Evolutionary conservation across 35 echinoderm and acorn worm genomes (phyloP), one percentile per base, ranked within the genome.

Genomic region (Hemicentrotus pulcherrimus): DNA sequence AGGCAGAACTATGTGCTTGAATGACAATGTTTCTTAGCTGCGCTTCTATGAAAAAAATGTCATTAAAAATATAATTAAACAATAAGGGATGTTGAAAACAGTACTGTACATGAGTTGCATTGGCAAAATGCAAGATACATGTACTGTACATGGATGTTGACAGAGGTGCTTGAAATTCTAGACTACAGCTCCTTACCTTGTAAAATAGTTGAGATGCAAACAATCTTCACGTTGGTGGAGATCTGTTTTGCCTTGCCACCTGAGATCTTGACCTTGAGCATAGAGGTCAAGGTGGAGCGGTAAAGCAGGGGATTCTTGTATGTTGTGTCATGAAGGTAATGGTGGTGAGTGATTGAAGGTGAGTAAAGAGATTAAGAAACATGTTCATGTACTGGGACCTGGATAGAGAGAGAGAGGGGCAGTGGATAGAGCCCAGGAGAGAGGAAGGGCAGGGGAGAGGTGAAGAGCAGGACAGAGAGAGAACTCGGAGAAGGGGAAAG

Each of bases 311-410:
- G 88, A 33, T 90, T 90, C 88, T 90, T 47, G 32, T 15, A 90
- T 90, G 88, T 90, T 33, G n/a, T 90, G 88, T 90, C 88, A 90
- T 90, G 88, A 90, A 90, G 88, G 88, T 90, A 19, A 41, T 16
- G 88, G 31, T 90, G 88, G 12, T 90, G 88, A 90, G 88, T 90
- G 88, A 90, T 47, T 90, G 65, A 78, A 78, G 65, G 65, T 78
- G 65, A 78, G 65, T 78, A 78, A 78, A 78, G 65, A 78, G 65
- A 15, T 55, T 55, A 15, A 55, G 50, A 55, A 78, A 78, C 65
- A 78, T 18, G 19, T 78, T 78, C 65, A 78, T 78, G 19, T 59
- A 59, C 52, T 78, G 65, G 65, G 7, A 78, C 65, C 65, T 78
- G 65, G 65, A 78, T 78, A n/a, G 65, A 78, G 22, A 78, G 65